Conservation (phyloP, 1,140 invertebrate genomes). For the Choristoneura fumiferana region DNA sequence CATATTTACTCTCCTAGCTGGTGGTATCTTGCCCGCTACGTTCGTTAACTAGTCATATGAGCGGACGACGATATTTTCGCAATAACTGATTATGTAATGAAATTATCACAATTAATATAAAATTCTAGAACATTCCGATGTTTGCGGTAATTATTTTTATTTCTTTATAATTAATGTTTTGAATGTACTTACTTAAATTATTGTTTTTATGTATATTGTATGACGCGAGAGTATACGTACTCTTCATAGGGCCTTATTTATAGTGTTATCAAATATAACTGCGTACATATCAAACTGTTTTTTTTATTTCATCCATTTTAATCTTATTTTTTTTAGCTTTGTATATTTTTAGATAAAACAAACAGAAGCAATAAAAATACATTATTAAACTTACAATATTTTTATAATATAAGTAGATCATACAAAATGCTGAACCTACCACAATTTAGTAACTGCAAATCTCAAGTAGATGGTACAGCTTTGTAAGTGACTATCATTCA, state of each 20-base stretch:
- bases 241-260: slow-evolving; percentile 30
- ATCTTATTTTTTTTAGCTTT: neutral
- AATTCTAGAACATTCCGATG: slow-evolving; percentile 13
- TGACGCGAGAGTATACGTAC: slow-evolving; percentile 14
- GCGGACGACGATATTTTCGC: slow-evolving; percentile 4
- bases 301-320: neutral
- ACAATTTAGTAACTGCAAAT: neutral
- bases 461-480: neutral
- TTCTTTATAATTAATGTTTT: slow-evolving; percentile 10
- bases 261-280: slow-evolving; percentile 37
- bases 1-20: neutral
- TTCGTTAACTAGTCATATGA: slow-evolving; percentile 14
- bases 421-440: slow-evolving; percentile 3
- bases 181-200: slow-evolving; percentile 51
- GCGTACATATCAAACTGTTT: neutral
- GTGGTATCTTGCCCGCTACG: neutral
- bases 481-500: neutral
- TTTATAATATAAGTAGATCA: slow-evolving; percentile 5
- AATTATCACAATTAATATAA: slow-evolving; percentile 10
- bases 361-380: too few relatives aligned
- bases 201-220: slow-evolving; percentile 40
- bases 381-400: too few relatives aligned
- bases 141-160: slow-evolving; percentile 9
- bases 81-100: neutral
- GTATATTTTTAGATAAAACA: neutral